A percentile compares a stretch with the other conserved stretches of the same genome.
Conservation (phyloP, 1,140 invertebrate species). For the Andrena cerasifolii region DNA sequence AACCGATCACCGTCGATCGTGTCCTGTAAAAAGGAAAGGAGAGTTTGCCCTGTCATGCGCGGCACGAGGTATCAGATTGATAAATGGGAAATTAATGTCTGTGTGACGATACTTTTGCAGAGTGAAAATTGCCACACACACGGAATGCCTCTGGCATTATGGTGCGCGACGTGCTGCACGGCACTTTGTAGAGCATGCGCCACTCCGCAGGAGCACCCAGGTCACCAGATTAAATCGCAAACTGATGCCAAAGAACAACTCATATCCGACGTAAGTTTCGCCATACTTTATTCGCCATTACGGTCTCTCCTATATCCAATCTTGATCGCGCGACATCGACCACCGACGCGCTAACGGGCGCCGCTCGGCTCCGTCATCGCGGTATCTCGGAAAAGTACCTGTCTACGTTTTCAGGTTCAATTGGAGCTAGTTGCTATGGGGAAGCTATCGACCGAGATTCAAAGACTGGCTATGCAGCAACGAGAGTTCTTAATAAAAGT, state of each 20-base stretch:
- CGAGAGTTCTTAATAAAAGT: constrained; percentile 88
- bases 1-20: too few species aligned
- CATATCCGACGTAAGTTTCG: constrained; percentile 84
- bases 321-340: too few species aligned
- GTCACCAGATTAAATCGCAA: constrained; percentile 87
- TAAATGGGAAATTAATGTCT: neutral
- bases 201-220: constrained; percentile 84
- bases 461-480: constrained; percentile 86
- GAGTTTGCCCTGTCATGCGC: too few species aligned
- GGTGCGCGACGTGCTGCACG: constrained; percentile 87
- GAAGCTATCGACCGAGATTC: constrained; percentile 85
- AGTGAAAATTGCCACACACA: constrained; percentile 88
- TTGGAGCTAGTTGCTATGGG: constrained; percentile 81
- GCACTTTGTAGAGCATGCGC: constrained; percentile 87
- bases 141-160: constrained; percentile 87
- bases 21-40: too few species aligned
- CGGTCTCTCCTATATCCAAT: too few species aligned
- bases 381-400: neutral
- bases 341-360: too few species aligned
- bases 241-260: constrained; percentile 87
- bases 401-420: constrained; percentile 79
- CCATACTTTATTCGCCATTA: neutral
- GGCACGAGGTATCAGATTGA: neutral
- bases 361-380: too few species aligned
- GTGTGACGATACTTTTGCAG: constrained; percentile 69